These are phyloP conservation scores for Drosophila fuyamai DNA, from an alignment of 1,140 invertebrate genomes.

Conservation along the genomic window DNA sequence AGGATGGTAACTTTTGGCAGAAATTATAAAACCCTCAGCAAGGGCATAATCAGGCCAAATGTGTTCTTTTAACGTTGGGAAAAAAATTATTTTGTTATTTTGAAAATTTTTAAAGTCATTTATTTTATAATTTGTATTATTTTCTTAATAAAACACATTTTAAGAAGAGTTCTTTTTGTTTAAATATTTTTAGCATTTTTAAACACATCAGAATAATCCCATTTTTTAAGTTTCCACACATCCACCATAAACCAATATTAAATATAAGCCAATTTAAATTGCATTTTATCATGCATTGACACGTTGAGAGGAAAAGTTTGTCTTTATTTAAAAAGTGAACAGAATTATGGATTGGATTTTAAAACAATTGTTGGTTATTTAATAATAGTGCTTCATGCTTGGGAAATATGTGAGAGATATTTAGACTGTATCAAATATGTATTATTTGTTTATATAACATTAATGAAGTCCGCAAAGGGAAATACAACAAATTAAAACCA, in stretches of 20 bases:
- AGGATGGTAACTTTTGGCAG: too few species aligned
- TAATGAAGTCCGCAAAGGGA: constrained; percentile 14
- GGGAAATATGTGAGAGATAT: constrained; percentile 53
- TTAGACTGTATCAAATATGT: constrained; percentile 15
- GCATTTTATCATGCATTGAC: constrained; percentile 65
- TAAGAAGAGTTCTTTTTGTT: too few species aligned
- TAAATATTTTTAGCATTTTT: too few species aligned
- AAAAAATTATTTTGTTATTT: too few species aligned
- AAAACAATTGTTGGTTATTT: constrained; percentile 36
- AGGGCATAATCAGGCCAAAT: too few species aligned
- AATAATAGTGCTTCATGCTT: constrained; percentile 66
- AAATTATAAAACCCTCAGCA: too few species aligned
- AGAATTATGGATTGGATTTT: constrained; percentile 10
- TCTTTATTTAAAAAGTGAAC: constrained; percentile 55
- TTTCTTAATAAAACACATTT: too few species aligned
- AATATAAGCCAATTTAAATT: constrained; percentile 31
- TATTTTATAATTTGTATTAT: too few species aligned
- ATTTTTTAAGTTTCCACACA: neutral
- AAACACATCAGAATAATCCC: too few species aligned
- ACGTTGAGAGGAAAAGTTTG: constrained; percentile 52
- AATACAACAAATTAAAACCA: constrained; percentile 17
- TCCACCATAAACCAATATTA: neutral
- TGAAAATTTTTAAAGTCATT: too few species aligned
- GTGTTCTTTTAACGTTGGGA: too few species aligned
- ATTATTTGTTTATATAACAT: constrained; percentile 23